A percentile compares a stretch with the other conserved stretches of the same genome.
These are phyloP conservation scores for Torymus tubicola DNA, from an alignment of 2,888 invertebrate genomes.

Conservation along the genomic window DNA sequence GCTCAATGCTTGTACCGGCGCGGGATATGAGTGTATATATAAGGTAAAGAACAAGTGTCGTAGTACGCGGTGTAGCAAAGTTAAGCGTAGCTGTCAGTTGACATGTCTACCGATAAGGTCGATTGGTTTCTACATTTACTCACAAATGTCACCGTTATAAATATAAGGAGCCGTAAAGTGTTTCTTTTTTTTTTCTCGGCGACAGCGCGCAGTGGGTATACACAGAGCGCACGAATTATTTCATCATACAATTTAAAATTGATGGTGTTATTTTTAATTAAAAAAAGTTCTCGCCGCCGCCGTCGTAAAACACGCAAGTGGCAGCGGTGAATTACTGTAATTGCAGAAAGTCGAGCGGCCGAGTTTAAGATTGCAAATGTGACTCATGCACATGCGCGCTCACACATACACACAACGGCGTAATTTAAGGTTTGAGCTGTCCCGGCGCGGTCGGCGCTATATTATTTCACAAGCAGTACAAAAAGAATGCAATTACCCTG, in stretches of 20 bases:
- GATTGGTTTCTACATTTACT: constrained; percentile 18
- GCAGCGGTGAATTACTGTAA: constrained; percentile 35
- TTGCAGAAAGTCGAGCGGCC: constrained; percentile 28
- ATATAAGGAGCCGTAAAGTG: constrained; percentile 28
- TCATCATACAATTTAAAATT: constrained; percentile 33
- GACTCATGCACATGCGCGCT: not conserved
- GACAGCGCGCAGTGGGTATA: not conserved
- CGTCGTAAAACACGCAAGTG: not conserved
- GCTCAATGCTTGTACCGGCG: no score
- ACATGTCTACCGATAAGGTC: constrained; percentile 20
- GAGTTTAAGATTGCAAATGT: constrained; percentile 23
- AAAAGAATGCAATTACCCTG: not conserved
- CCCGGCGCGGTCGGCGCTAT: not conserved
- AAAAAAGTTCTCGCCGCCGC: constrained; percentile 15
- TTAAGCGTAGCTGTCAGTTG: not conserved
- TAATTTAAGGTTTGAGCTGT: constrained; percentile 9
- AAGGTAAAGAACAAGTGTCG: constrained; percentile 17
- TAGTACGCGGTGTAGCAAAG: constrained; percentile 2
- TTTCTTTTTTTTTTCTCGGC: no score
- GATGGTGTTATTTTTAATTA: constrained; percentile 49
- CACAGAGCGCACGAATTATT: constrained; percentile 38
- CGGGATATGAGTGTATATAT: no score
- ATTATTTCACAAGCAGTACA: not conserved
- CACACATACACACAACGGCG: not conserved
- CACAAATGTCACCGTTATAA: constrained; percentile 27